These are phyloP conservation scores for Drosophila dunni DNA, from an alignment of 1,140 invertebrate genomes.

Conservation along the genomic window DNA sequence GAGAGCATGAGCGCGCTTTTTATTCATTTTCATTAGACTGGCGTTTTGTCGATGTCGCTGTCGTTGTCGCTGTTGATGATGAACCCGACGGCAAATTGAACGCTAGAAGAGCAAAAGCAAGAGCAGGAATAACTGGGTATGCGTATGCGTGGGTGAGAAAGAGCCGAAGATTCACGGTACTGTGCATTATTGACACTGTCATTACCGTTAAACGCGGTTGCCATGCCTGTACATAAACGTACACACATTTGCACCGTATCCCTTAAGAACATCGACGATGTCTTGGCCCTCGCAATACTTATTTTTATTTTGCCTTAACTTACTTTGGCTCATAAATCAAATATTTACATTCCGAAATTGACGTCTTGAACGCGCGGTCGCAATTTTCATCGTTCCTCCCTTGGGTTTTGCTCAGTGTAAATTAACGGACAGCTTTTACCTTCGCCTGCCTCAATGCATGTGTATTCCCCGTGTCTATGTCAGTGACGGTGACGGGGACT, in stretches of 20 bases:
- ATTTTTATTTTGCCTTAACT: conserved; percentile 77
- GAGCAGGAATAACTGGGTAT: neutral
- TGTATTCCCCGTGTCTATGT: neutral
- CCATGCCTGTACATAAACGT: conserved; percentile 27
- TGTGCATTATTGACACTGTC: conserved; percentile 28
- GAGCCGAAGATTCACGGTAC: conserved; percentile 27
- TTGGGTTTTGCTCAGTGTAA: conserved; percentile 31
- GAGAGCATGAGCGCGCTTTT: conserved; percentile 71
- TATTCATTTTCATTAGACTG: conserved; percentile 44
- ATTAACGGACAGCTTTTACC: conserved; percentile 36
- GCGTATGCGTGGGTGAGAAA: conserved; percentile 40
- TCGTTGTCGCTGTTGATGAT: conserved; percentile 48
- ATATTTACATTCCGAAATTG: conserved; percentile 84
- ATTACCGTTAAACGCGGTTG: conserved; percentile 30
- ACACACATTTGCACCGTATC: neutral
- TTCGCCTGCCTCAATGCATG: conserved; percentile 1
- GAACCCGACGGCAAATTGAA: conserved; percentile 44
- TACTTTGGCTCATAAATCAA: conserved; percentile 82
- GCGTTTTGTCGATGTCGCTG: conserved; percentile 53
- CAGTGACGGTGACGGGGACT: no score
- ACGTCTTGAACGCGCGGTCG: conserved; percentile 79
- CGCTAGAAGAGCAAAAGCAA: conserved; percentile 3
- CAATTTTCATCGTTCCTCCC: conserved; percentile 49
- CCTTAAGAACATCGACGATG: conserved; percentile 31
- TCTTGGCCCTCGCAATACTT: conserved; percentile 25